A percentile compares a stretch with the other conserved stretches of the same genome.
phyloP scores from a whole-genome alignment of 1,140 invertebrate species.

The Leptinotarsa defecta region DNA sequence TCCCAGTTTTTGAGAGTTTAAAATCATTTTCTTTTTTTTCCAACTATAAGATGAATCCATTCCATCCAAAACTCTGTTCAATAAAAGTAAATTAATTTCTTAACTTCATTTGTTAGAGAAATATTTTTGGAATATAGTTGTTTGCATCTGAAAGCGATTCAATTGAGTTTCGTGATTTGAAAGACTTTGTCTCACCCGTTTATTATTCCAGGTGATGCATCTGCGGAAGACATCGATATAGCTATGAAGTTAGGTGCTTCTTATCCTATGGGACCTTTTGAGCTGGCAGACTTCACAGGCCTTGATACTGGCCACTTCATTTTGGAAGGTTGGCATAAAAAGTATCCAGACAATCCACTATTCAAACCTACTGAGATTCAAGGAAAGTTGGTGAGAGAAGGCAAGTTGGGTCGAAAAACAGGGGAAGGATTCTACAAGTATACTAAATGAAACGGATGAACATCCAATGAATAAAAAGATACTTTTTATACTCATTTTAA shows the following conservation, averaged over 20 bases:
- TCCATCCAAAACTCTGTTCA: too few species aligned
- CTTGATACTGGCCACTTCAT: conserved; percentile 71
- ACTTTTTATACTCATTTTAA: too few species aligned
- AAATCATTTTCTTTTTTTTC: too few species aligned
- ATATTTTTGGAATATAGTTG: too few species aligned
- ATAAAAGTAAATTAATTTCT: too few species aligned
- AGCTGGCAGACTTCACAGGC: conserved; percentile 80
- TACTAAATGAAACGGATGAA: conserved; percentile 45
- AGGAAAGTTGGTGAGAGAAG: conserved; percentile 76
- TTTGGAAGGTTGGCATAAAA: conserved; percentile 76
- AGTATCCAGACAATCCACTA: conserved; percentile 77
- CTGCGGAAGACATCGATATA: conserved; percentile 76
- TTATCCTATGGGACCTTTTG: conserved; percentile 85
- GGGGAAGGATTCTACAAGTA: conserved; percentile 90
- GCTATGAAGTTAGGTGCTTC: conserved; percentile 86
- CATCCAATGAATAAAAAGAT: too few species aligned
- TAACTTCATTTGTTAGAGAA: too few species aligned
- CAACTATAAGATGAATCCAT: too few species aligned
- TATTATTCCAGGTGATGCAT: conserved; percentile 64
- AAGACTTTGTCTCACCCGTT: too few species aligned
- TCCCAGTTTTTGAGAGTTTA: too few species aligned
- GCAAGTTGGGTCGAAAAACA: conserved; percentile 81
- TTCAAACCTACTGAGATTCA: conserved; percentile 71
- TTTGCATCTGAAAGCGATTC: too few species aligned
- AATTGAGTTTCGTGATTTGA: too few species aligned